These are phyloP conservation scores for Hyperopisus bebe DNA, from an alignment of 2,113 vertebrate species.

Conservation along the genomic window DNA sequence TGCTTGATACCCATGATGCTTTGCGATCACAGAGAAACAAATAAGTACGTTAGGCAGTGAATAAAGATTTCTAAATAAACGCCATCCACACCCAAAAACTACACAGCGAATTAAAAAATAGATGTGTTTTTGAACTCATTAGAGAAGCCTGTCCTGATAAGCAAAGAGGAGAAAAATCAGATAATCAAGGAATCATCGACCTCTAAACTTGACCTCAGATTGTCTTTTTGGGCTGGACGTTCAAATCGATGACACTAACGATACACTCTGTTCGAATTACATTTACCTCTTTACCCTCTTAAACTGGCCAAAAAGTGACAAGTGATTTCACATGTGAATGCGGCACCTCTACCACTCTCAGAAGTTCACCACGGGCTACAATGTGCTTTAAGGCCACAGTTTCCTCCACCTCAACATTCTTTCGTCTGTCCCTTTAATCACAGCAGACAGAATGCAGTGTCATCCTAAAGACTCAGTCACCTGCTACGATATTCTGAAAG, in stretches of 20 bases:
- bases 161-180: neutral
- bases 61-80: neutral
- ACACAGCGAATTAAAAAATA: neutral
- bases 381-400: neutral
- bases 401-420: neutral
- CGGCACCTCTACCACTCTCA: neutral
- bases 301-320: neutral
- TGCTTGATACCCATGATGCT: neutral
- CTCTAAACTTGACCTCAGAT: neutral
- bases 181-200: neutral
- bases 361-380: neutral
- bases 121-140: neutral
- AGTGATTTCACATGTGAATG: neutral
- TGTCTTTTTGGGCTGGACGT: neutral
- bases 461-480: neutral
- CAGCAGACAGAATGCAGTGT: neutral
- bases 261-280: neutral
- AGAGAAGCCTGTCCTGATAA: neutral
- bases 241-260: neutral
- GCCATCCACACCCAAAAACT: neutral
- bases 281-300: neutral
- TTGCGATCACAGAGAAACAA: neutral
- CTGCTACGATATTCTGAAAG: slow-evolving; percentile 8
- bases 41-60: neutral
- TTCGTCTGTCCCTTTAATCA: slow-evolving; percentile 6